phyloP scores from a whole-genome alignment of 1,140 invertebrate species.

The Arctopsyche grandis region DNA sequence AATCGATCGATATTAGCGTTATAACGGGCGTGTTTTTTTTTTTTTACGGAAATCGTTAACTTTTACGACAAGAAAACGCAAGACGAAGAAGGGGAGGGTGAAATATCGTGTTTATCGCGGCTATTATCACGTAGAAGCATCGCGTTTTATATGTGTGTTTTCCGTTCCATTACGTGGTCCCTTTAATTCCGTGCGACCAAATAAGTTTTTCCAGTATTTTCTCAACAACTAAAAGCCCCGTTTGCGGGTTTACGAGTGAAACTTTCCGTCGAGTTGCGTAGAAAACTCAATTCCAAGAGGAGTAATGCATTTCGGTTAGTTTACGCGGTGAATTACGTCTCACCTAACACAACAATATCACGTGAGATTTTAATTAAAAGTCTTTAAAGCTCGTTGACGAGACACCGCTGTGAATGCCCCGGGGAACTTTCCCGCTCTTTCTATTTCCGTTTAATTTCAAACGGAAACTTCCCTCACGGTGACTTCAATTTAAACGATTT shows the following conservation, averaged over 20 bases:
- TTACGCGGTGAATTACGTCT: too few relatives aligned
- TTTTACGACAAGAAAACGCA: too few relatives aligned
- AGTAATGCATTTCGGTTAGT: not conserved
- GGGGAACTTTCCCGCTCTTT: not conserved
- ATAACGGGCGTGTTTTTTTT: too few relatives aligned
- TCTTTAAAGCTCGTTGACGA: not conserved
- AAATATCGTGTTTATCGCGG: not conserved
- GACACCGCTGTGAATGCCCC: not conserved
- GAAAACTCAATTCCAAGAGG: too few relatives aligned
- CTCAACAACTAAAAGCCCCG: too few relatives aligned
- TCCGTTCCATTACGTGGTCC: not conserved
- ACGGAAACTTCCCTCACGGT: not conserved
- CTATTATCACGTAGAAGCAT: not conserved
- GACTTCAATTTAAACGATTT: not conserved
- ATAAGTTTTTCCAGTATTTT: too few relatives aligned
- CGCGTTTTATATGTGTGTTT: not conserved
- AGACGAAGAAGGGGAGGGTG: not conserved
- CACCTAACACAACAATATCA: not conserved
- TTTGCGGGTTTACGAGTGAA: too few relatives aligned
- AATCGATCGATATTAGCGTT: too few relatives aligned
- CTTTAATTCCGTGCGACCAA: not conserved
- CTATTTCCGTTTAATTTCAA: slow-evolving; percentile 6
- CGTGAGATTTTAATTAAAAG: slow-evolving; percentile 17
- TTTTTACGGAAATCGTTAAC: too few relatives aligned
- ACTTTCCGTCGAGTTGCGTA: too few relatives aligned